Evolutionary conservation across 2,888 invertebrate species (phyloP).

Genomic region (Lingula anatina): DNA sequence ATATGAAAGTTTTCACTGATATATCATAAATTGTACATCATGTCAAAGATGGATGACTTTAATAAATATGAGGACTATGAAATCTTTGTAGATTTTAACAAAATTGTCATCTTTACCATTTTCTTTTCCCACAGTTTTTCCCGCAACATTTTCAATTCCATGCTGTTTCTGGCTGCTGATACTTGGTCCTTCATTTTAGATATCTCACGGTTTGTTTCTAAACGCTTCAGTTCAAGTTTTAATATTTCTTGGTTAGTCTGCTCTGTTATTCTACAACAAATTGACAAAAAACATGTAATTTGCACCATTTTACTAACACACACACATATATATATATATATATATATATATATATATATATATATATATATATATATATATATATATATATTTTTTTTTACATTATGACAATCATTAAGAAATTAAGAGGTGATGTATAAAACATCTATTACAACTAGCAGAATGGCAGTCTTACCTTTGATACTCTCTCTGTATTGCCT

Average conservation of each 20-base stretch:
- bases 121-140: constrained; percentile 23
- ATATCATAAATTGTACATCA: too few relatives aligned
- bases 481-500: constrained; percentile 32
- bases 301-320: neutral
- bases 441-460: too few relatives aligned
- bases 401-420: too few relatives aligned
- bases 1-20: too few relatives aligned
- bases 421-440: neutral
- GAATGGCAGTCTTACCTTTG: constrained; percentile 33
- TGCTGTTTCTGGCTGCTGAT: constrained; percentile 26
- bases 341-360: too few relatives aligned
- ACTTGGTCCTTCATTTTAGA: constrained; percentile 32
- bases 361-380: too few relatives aligned
- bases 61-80: too few relatives aligned
- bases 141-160: constrained; percentile 31
- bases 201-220: constrained; percentile 32
- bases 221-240: constrained; percentile 32
- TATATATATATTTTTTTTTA: neutral
- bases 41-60: too few relatives aligned
- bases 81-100: too few relatives aligned
- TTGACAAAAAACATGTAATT: neutral
- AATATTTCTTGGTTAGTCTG: constrained; percentile 34
- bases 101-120: too few relatives aligned
- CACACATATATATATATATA: too few relatives aligned
- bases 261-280: constrained; percentile 33